phyloP scores from a whole-genome alignment of 2,113 vertebrate genomes.

The Coptodon rendalli region DNA sequence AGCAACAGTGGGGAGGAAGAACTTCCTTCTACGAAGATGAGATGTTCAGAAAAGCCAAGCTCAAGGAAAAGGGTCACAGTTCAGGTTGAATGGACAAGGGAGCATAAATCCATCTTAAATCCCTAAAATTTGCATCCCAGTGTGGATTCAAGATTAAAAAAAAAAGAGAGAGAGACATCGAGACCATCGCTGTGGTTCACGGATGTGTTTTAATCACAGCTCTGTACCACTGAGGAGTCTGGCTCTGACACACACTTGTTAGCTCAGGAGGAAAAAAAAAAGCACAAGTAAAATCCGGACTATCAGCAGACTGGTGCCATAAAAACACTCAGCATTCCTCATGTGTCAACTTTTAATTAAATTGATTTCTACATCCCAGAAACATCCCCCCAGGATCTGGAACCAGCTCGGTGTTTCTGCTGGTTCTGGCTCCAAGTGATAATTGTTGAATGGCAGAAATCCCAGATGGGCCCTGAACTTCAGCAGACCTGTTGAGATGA shows the following conservation, averaged over 20 bases:
- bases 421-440: not conserved
- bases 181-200: accelerated
- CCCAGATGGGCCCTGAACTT: not conserved
- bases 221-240: not conserved
- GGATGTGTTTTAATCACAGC: not conserved
- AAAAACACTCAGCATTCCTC: not conserved
- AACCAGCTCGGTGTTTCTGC: not conserved
- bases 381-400: not conserved
- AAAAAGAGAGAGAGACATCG: not conserved
- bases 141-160: not conserved
- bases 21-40: not conserved
- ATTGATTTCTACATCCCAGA: not conserved
- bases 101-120: not conserved
- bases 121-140: not conserved
- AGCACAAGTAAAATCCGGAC: not conserved
- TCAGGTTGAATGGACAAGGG: not conserved
- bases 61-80: accelerated
- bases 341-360: not conserved
- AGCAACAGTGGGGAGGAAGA: not conserved
- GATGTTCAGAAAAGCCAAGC: not conserved
- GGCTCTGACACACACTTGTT: not conserved
- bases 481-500: not conserved
- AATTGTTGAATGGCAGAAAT: not conserved
- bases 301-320: not conserved
- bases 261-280: accelerated